Evolutionary conservation across 1,140 invertebrate species (phyloP), one percentile per base, ranked within the genome.

Genomic region (Trichogramma pretiosum): DNA sequence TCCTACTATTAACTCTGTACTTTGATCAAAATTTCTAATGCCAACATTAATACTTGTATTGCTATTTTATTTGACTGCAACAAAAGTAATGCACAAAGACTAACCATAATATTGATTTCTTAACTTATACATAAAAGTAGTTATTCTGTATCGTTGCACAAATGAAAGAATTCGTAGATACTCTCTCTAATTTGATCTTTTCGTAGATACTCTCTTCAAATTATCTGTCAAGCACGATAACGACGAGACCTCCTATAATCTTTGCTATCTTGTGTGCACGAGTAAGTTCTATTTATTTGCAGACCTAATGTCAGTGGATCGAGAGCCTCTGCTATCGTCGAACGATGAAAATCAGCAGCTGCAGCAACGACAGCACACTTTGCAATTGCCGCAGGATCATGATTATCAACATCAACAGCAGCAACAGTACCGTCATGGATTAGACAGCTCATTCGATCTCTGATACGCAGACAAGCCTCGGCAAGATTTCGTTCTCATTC

Each of bases 281-380:
- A 64, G 59, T 63, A 60, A 52, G 64, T 56, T 68, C n/a, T n/a
- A n/a, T 70, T 65, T 70, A 57, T 68, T 70, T 54, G 50, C 67
- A 70, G 67, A 63, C 63, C 59, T 58, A 56, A 67, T 63, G 65
- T 56, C 58, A 58, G 48, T 65, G 58, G 67, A 70, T 55, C 60
- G 61, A 53, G 64, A 68, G 50, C 62, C 59, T 52, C 58, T 67
- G 33, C 65, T 68, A 58, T 57, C n/a, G n/a, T n/a, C n/a, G n/a
- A n/a, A n/a, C n/a, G n/a, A n/a, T n/a, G n/a, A 56, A 48, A 65
- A 67, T 55, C 63, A 28, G 24, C 24, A 28, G 24, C 5, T 7
- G 5, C 11, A 28, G 5, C 5, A 5, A 28, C 24, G 5, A 28
- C 24, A 11, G 5, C 24, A 28, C 11, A 28, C 24, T 11, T 7